Conservation (phyloP, 1,140 invertebrate genomes). For the Portunus trituberculatus region DNA sequence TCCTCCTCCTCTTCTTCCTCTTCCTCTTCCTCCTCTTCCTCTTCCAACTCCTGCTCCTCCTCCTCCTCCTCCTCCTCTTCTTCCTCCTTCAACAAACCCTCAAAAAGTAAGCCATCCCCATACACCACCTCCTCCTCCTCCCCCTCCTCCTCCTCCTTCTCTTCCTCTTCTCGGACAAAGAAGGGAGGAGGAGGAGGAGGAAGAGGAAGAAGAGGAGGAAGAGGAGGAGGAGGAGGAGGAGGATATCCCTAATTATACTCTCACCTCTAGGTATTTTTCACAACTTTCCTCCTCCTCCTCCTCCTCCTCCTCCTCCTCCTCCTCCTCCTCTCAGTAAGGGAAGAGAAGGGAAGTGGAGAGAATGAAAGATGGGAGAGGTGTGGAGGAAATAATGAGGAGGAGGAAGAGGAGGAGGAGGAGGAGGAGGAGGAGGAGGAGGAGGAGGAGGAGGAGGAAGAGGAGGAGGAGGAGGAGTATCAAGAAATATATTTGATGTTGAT, state of each 20-base stretch:
- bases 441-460: background rate
- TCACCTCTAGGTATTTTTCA: too few relatives aligned
- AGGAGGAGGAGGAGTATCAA: background rate
- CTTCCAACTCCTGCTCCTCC: background rate
- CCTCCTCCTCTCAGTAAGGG: too few relatives aligned
- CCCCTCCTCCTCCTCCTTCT: background rate
- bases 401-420: background rate
- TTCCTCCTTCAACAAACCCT: background rate
- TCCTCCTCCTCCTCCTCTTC: background rate
- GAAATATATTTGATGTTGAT: background rate
- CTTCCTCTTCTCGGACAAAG: background rate
- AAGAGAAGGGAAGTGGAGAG: background rate
- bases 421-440: too few relatives aligned
- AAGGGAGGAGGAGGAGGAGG: background rate
- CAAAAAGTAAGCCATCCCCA: background rate
- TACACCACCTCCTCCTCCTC: constrained; percentile 25
- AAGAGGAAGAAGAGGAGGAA: background rate
- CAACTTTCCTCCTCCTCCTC: too few relatives aligned
- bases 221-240: too few relatives aligned
- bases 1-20: too few relatives aligned
- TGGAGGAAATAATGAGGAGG: background rate
- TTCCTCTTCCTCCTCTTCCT: too few relatives aligned
- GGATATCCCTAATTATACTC: too few relatives aligned
- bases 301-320: too few relatives aligned
- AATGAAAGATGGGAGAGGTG: background rate